Evolutionary conservation across 1,140 invertebrate genomes (phyloP).

Genomic region (Zaprionus ghesquierei): DNA sequence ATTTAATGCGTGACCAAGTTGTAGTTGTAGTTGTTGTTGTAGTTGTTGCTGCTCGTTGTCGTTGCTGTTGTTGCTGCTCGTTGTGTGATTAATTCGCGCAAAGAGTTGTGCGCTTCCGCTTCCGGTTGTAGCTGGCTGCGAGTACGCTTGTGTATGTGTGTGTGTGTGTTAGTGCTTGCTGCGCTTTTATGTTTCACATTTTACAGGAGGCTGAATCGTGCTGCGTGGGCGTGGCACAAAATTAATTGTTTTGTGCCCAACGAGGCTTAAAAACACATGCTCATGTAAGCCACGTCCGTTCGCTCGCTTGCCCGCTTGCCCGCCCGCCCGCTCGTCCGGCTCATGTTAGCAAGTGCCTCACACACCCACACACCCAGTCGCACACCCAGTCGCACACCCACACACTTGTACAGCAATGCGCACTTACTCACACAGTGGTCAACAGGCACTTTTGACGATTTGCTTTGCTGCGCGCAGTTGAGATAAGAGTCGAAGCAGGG

Average conservation of each 20-base stretch:
- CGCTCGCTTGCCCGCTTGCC: slow-evolving; percentile 13
- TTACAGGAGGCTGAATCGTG: slow-evolving; percentile 72
- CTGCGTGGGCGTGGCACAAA: slow-evolving; percentile 62
- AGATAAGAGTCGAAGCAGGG: slow-evolving; percentile 50
- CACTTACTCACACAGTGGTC: slow-evolving; percentile 13
- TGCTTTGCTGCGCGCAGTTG: slow-evolving; percentile 63
- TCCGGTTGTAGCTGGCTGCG: slow-evolving; percentile 63
- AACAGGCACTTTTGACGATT: slow-evolving; percentile 65
- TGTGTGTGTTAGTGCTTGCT: slow-evolving; percentile 24
- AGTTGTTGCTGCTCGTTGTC: slow-evolving; percentile 27
- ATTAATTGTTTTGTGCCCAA: slow-evolving; percentile 80
- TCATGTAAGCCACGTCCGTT: slow-evolving; percentile 75
- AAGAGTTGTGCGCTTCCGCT: slow-evolving; percentile 78
- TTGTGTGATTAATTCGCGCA: slow-evolving; percentile 80
- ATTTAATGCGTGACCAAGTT: slow-evolving; percentile 42
- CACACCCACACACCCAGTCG: slow-evolving; percentile 9
- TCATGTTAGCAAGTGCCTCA: slow-evolving; percentile 7
- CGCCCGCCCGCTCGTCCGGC: too few species aligned
- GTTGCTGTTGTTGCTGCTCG: slow-evolving; percentile 59
- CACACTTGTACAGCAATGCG: not conserved
- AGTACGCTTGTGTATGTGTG: not conserved
- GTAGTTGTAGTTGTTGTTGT: slow-evolving; percentile 12
- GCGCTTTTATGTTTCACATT: slow-evolving; percentile 75
- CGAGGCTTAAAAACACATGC: slow-evolving; percentile 79
- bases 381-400: slow-evolving; percentile 24